Evolutionary conservation across 2,113 vertebrate species (phyloP).

Genomic region (Catharus minimus): DNA sequence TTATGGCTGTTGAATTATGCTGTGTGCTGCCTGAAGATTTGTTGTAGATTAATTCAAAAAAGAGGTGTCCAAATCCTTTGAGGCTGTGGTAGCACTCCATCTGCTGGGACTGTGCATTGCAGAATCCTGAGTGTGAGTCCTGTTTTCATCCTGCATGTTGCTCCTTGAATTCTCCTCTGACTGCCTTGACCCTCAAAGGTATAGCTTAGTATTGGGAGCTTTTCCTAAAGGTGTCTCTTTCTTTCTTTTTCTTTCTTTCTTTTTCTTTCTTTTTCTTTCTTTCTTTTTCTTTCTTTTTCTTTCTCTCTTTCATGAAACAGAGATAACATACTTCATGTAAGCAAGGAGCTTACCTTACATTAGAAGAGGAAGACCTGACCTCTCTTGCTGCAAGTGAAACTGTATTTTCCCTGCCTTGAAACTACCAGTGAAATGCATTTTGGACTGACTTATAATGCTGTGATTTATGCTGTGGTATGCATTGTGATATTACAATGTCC

Average conservation of each 20-base stretch:
- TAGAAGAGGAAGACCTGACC: slow-evolving; percentile 36
- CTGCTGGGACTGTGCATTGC: neutral
- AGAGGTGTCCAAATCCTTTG: neutral
- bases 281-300: neutral
- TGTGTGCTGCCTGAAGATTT: neutral
- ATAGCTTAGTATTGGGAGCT: neutral
- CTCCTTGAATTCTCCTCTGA: neutral
- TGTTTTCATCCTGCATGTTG: accelerated
- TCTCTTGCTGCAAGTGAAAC: slow-evolving; percentile 27
- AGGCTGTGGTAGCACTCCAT: neutral
- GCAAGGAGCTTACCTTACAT: slow-evolving; percentile 8
- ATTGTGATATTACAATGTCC: slow-evolving; percentile 69
- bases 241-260: neutral
- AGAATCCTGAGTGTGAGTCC: neutral
- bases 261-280: neutral
- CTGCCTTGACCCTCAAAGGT: neutral
- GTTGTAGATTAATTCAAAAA: neutral
- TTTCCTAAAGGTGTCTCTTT: neutral
- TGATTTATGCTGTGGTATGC: slow-evolving; percentile 75
- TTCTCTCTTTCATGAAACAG: neutral
- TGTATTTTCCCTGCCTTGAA: slow-evolving; percentile 23
- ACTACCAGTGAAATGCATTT: slow-evolving; percentile 41
- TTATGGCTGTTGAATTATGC: neutral
- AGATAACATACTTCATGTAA: neutral
- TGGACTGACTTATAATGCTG: slow-evolving; percentile 51